Evolutionary conservation across 2,888 invertebrate species (phyloP).

Genomic region (Operophtera brumata): DNA sequence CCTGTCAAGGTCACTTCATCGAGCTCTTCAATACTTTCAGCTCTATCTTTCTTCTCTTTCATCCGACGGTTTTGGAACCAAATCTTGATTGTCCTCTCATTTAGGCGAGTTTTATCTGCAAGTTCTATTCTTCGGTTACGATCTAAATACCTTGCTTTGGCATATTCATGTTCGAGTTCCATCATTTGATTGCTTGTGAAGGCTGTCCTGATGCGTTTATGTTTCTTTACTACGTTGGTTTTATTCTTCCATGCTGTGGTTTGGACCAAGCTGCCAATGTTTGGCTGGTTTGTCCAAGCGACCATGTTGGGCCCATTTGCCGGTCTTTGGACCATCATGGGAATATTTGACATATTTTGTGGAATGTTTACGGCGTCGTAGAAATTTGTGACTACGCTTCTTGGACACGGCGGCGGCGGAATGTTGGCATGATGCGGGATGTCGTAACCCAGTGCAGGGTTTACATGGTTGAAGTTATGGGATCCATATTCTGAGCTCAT

Average conservation of each 20-base stretch:
- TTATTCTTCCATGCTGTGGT: slow-evolving; percentile 43
- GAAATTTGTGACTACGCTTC: slow-evolving; percentile 7
- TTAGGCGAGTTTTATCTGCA: slow-evolving; percentile 41
- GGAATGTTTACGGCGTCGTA: slow-evolving; percentile 20
- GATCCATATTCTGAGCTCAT: slow-evolving; percentile 25
- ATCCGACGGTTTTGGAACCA: slow-evolving; percentile 92
- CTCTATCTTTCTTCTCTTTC: slow-evolving; percentile 84
- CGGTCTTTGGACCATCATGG: slow-evolving; percentile 22
- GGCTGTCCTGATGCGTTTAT: slow-evolving; percentile 87
- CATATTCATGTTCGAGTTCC: slow-evolving; percentile 88
- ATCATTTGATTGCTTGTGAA: slow-evolving; percentile 88
- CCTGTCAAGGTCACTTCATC: slow-evolving; percentile 54
- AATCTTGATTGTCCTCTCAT: slow-evolving; percentile 83
- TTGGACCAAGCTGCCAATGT: too few relatives aligned
- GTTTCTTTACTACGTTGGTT: slow-evolving; percentile 46
- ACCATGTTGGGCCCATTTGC: slow-evolving; percentile 12
- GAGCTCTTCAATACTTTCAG: slow-evolving; percentile 50
- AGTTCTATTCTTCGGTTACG: slow-evolving; percentile 86
- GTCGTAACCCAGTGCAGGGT: slow-evolving; percentile 16
- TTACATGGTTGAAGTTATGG: slow-evolving; percentile 30
- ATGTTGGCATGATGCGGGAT: slow-evolving; percentile 25
- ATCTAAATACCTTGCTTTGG: slow-evolving; percentile 84
- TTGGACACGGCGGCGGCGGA: slow-evolving; percentile 25
- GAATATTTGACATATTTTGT: slow-evolving; percentile 19
- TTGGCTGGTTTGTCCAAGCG: slow-evolving; percentile 25